Conservation (phyloP, 2,888 invertebrate genomes). For the Neoscelio sp. region DNA sequence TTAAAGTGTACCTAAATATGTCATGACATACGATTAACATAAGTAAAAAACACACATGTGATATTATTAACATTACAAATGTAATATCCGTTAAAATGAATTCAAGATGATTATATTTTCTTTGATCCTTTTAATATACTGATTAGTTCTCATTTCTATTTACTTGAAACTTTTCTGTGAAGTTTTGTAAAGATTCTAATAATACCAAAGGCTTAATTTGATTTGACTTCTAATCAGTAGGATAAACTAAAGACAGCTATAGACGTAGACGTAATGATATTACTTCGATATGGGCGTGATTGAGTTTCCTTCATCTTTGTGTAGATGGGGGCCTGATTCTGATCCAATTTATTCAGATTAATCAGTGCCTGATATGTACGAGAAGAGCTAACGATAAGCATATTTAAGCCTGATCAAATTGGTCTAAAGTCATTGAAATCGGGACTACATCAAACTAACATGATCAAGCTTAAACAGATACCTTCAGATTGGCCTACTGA, state of each 20-base stretch:
- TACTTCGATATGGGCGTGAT: slow-evolving; percentile 26
- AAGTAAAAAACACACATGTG: too few species aligned
- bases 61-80: too few species aligned
- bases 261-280: slow-evolving; percentile 21
- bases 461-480: slow-evolving; percentile 36
- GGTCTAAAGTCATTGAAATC: slow-evolving; percentile 40
- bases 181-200: too few species aligned
- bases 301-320: slow-evolving; percentile 35
- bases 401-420: slow-evolving; percentile 53
- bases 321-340: slow-evolving; percentile 9
- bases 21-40: too few species aligned
- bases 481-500: slow-evolving; percentile 15
- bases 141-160: too few species aligned
- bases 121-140: too few species aligned
- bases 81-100: too few species aligned
- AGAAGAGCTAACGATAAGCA: slow-evolving; percentile 50
- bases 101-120: too few species aligned
- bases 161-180: too few species aligned
- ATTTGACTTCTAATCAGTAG: slow-evolving; percentile 23
- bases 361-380: slow-evolving; percentile 41
- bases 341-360: slow-evolving; percentile 49
- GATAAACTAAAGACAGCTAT: slow-evolving; percentile 25
- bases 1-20: too few species aligned
- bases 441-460: slow-evolving; percentile 21
- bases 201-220: background rate